These are phyloP conservation scores for Colletes collaris DNA, from an alignment of 2,888 invertebrate genomes.

Conservation along the genomic window DNA sequence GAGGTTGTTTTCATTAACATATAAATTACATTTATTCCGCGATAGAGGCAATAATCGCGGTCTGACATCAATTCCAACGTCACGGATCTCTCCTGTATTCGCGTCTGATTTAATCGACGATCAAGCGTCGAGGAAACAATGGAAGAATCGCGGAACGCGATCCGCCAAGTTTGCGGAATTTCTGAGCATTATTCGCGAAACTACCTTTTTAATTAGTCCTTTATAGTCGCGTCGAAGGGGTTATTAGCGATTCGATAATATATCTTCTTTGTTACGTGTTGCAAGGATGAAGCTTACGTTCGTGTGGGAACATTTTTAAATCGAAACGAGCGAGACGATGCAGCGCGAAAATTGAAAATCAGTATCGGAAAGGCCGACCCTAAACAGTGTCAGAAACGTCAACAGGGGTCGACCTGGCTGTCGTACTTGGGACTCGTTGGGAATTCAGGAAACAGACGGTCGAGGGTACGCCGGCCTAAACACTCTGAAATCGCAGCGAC, in stretches of 20 bases:
- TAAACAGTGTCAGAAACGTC: not conserved
- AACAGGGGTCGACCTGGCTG: not conserved
- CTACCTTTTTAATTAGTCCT: no score
- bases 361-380: not conserved
- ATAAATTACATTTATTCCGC: slow-evolving; percentile 29
- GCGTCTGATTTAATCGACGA: slow-evolving; percentile 18
- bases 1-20: slow-evolving; percentile 49
- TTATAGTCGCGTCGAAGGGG: no score
- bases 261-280: no score
- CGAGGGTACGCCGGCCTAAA: slow-evolving; percentile 6
- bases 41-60: slow-evolving; percentile 29
- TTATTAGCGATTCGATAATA: no score
- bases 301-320: no score
- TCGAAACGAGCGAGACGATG: no score
- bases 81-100: slow-evolving; percentile 2
- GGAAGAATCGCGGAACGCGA: not conserved
- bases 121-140: not conserved
- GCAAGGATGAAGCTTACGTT: no score
- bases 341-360: not conserved
- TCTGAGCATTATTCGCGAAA: not conserved
- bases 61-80: slow-evolving; percentile 24
- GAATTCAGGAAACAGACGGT: slow-evolving; percentile 8
- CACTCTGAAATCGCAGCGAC: slow-evolving; percentile 37
- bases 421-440: not conserved
- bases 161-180: not conserved